Evolutionary conservation across 2,888 invertebrate species (phyloP), one percentile per base, ranked within the genome.

Genomic region (Lithophane socia): DNA sequence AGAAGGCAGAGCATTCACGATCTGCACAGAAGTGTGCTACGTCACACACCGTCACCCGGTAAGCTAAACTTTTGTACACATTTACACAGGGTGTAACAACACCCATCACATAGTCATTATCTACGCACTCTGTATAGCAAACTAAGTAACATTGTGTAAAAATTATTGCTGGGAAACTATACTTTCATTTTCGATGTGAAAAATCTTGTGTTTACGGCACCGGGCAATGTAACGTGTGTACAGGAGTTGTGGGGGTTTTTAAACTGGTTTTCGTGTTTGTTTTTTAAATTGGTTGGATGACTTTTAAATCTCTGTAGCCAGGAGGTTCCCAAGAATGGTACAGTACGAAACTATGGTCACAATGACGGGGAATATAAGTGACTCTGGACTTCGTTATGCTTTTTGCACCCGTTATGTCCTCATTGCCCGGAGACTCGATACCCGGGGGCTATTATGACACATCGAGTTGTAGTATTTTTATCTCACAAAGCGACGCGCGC

Each of bases 1-100:
- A 92, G 95, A 0, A 93, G 97, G 1, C 97, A 95, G 85, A 97
- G 97, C 87, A 88, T 90, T 0, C 93, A 94, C 86, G 94, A 97
- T 74, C 75, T 94, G 67, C 93, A 92, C 60, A 92, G 97, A 5
- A 90, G 92, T 56, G 92, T 90, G 1, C 74, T 90, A 12, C 77
- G 81, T 0, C 89, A 89, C 60, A 90, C 92, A 3, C 91, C 92
- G 0, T 89, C 91, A 2, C 90, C 91, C 16, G 93, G 93, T 92
- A 86, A 47, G 4, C 7, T 9, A 24, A 3, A 47, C 24, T 24
- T 73, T 21, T 21, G 47, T 44, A 60, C 1, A 60, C 24, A 13
- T 58, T 16, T 60, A 29, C 2, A 16, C 29, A 29, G 60, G 24
- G 7, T 58, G 8, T 29, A 60, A 24, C 5, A 58, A 12, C 3